phyloP scores from a whole-genome alignment of 2,888 invertebrate genomes.

The Kryphioiulus occultus region DNA sequence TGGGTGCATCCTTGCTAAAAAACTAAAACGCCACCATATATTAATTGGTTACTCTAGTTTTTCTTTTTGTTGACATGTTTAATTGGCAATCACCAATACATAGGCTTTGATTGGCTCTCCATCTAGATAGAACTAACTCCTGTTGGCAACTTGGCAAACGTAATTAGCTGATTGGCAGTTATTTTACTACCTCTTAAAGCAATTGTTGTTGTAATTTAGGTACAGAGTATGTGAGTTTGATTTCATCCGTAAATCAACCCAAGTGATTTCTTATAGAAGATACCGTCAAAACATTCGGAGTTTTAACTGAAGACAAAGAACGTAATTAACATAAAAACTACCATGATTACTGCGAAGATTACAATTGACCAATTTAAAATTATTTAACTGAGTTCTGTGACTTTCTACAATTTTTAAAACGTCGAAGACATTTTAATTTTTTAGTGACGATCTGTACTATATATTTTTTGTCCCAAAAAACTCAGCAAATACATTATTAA shows the following conservation, averaged over 20 bases:
- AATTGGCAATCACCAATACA: neutral
- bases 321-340: neutral
- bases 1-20: neutral
- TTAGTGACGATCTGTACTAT: neutral
- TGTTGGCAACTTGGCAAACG: neutral
- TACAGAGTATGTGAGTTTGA: neutral
- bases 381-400: neutral
- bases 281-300: neutral
- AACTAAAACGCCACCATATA: neutral
- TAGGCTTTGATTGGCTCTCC: neutral
- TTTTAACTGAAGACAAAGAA: neutral
- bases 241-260: neutral
- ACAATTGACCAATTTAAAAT: neutral
- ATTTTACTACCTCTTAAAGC: too few relatives aligned
- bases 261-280: neutral
- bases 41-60: neutral
- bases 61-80: neutral
- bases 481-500: neutral
- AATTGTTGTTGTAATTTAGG: neutral
- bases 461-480: neutral
- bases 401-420: neutral
- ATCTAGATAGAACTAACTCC: neutral
- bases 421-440: neutral
- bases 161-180: neutral
- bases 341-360: neutral